These are phyloP conservation scores for Sebastes minor DNA, from an alignment of 2,797 vertebrate species.

Conservation along the genomic window DNA sequence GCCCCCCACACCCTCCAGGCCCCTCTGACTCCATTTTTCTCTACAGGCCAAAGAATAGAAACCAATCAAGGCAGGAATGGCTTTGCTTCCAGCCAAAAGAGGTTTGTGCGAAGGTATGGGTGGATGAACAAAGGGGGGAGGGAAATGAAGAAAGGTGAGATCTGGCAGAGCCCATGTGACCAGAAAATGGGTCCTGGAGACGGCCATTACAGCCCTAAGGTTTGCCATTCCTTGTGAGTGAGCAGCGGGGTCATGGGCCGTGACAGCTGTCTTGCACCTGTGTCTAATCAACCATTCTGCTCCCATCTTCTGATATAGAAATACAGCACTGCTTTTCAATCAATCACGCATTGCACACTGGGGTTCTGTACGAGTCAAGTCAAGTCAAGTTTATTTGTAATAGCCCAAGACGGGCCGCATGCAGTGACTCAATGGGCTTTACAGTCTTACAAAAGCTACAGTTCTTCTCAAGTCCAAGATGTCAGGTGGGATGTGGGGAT, in stretches of 20 bases:
- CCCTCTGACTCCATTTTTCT: conserved; percentile 23
- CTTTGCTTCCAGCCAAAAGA: conserved; percentile 53
- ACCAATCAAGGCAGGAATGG: conserved; percentile 70
- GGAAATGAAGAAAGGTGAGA: conserved; percentile 4
- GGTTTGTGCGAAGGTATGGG: not conserved
- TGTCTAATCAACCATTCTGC: conserved; percentile 12
- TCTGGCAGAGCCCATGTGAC: conserved; percentile 4
- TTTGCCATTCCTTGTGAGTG: conserved; percentile 51
- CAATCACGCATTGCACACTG: not conserved
- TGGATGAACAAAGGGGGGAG: not conserved
- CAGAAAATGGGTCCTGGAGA: conserved; percentile 55
- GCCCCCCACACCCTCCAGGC: not conserved
- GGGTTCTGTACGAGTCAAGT: not conserved
- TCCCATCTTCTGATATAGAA: not conserved
- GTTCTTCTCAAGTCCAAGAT: not conserved
- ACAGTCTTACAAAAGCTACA: not conserved
- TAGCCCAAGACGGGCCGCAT: not conserved
- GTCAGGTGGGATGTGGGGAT: not conserved
- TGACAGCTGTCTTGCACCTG: conserved; percentile 52
- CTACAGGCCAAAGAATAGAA: conserved; percentile 57
- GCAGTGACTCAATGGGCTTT: not conserved
- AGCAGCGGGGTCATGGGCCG: conserved; percentile 55
- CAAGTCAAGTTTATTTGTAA: not conserved
- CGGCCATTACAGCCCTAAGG: conserved; percentile 52
- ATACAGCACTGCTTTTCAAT: not conserved